Base-by-base conservation (phyloP, 2,113 vertebrate genomes). In the Burhinus bistriatus region DNA sequence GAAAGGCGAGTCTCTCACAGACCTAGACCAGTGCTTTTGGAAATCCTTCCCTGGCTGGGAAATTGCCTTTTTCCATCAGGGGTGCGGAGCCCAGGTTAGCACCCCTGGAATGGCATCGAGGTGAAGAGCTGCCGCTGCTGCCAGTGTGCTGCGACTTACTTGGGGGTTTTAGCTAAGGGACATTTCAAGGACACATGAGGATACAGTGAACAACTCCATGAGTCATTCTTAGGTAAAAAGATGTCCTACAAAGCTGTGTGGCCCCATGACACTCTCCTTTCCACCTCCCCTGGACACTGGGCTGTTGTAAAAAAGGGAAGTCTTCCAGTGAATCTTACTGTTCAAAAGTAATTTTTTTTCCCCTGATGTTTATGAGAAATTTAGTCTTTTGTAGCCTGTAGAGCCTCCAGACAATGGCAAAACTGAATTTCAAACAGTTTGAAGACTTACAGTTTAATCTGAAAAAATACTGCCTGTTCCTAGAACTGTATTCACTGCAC, bases 381-480 rank as follows among this genome's bases (percentile, higher is more conserved):
- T 66, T n/a, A 85, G 36, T 72, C 30, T 83, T 85, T 69, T 87
- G 29, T 38, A 83, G 58, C 36, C 45, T 29, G 45, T 13, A 57
- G 23, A 91, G 61, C 90, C 87, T 95, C 83, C 68, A 93, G 68
- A 91, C 2, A 8, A 78, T 11, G 32, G 45, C 44, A 94, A 93
- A 97, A 88, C 32, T 89, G 61, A 78, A 94, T 93, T 97, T 93
- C 52, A 89, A 30, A 52, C 61, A 89, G 52, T 96, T 85, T 89
- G 55, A 89, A 89, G 71, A 51, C 64, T 59, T 59, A 16, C n/a
- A 77, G 70, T 94, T 87, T 51, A 72, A 87, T 42, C 72, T 91
- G 73, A 62, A 45, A 71, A 83, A 87, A 81, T 52, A 18, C 7
- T 27, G 9, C 49, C 45, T 51, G 20, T 72, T 94, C 88, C 40